Percentiles rank a stretch among this genome's conserved stretches.
Evolutionary conservation across 2,797 vertebrate genomes (phyloP).

Genomic region (Threskiornis aethiopicus): DNA sequence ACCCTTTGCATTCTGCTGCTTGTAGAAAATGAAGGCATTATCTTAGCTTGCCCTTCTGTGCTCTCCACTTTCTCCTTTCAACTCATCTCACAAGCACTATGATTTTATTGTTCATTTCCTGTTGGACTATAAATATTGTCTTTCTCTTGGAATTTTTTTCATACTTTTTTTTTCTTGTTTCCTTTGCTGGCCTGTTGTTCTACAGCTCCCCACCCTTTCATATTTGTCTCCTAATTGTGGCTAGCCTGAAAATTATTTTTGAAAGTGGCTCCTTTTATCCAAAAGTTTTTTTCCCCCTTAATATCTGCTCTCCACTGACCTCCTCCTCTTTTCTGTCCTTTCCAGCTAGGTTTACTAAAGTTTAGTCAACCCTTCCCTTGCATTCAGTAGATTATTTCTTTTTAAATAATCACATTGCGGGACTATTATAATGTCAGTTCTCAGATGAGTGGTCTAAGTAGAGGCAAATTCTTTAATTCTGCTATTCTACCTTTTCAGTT

Average conservation of each 20-base stretch:
- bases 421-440: background rate
- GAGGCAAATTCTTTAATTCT: background rate
- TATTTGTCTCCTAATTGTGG: background rate
- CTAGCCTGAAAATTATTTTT: background rate
- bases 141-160: background rate
- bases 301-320: background rate
- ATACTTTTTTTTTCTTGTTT: background rate
- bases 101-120: constrained; percentile 23
- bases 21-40: background rate
- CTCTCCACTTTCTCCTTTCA: background rate
- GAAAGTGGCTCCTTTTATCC: background rate
- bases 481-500: background rate
- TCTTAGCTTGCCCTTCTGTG: background rate
- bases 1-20: background rate
- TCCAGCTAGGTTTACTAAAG: background rate
- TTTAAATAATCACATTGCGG: background rate
- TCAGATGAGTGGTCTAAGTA: background rate
- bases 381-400: background rate
- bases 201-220: background rate
- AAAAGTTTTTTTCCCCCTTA: background rate
- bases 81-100: background rate
- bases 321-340: background rate
- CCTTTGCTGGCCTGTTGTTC: background rate
- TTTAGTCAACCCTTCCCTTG: background rate
- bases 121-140: background rate